phyloP scores from a whole-genome alignment of 2,888 invertebrate genomes.

The Epirrhoe alternata region DNA sequence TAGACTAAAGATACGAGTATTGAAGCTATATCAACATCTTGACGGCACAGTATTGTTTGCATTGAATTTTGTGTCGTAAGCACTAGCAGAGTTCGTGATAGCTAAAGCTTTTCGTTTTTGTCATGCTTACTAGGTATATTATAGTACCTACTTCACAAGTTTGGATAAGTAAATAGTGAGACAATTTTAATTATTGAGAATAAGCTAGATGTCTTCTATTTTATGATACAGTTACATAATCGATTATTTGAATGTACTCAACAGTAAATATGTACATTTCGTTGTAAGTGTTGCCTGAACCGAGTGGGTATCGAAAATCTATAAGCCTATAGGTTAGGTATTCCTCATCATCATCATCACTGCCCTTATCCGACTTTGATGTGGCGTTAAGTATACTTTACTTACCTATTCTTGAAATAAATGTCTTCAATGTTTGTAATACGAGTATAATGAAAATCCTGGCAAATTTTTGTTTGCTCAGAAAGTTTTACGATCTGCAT shows the following conservation, averaged over 20 bases:
- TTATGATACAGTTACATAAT: too few species aligned
- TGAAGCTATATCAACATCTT: constrained; percentile 48
- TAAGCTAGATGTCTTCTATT: too few species aligned
- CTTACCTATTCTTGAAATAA: background rate
- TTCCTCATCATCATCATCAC: too few species aligned
- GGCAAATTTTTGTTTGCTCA: background rate
- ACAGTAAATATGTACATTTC: background rate
- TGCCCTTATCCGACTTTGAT: too few species aligned
- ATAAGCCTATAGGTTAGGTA: too few species aligned
- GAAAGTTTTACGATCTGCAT: constrained; percentile 1
- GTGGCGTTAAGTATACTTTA: too few species aligned
- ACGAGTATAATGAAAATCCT: background rate
- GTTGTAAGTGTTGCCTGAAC: too few species aligned
- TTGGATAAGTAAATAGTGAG: background rate
- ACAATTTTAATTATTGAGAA: too few species aligned
- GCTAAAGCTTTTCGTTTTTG: constrained; percentile 12
- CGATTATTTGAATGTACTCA: too few species aligned
- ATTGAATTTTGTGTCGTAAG: constrained; percentile 32
- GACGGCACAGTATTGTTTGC: constrained; percentile 37
- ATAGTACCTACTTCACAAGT: background rate
- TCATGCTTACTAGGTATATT: background rate
- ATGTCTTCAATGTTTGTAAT: background rate
- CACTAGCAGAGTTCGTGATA: constrained; percentile 26
- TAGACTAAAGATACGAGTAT: constrained; percentile 48
- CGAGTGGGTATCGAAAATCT: too few species aligned